Evolutionary conservation across 2,888 invertebrate genomes (phyloP).

Genomic region (Himalopsyche tibetana): DNA sequence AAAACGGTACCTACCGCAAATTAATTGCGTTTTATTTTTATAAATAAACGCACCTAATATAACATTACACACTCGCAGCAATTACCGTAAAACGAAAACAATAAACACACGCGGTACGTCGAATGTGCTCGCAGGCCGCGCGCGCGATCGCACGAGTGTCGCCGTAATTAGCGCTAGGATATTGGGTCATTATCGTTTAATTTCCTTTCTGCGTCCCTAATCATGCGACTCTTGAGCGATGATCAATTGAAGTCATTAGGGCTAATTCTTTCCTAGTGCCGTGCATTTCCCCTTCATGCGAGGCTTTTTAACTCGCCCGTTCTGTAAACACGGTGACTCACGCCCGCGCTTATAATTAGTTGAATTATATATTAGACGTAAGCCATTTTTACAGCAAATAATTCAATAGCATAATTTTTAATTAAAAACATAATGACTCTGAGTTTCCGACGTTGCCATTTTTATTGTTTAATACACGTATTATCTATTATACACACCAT

Average conservation of each 20-base stretch:
- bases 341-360: not conserved
- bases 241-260: conserved; percentile 65
- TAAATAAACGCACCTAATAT: not conserved
- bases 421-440: no score
- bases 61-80: not conserved
- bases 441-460: no score
- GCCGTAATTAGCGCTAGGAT: conserved; percentile 65
- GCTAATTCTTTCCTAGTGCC: conserved; percentile 63
- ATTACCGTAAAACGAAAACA: conserved; percentile 21
- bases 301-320: conserved; percentile 45
- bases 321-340: conserved; percentile 23
- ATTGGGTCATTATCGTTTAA: conserved; percentile 66
- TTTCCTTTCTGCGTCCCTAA: conserved; percentile 66
- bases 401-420: no score
- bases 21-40: not conserved
- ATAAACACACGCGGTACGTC: conserved; percentile 42
- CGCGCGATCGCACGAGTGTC: conserved; percentile 45
- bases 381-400: not conserved
- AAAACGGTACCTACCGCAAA: no score
- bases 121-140: conserved; percentile 13
- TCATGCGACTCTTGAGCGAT: conserved; percentile 64
- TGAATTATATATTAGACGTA: conserved; percentile 9
- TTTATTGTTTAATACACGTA: no score
- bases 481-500: no score
- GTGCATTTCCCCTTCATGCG: conserved; percentile 45